Evolutionary conservation across 2,113 vertebrate genomes (phyloP), one percentile per base, ranked within the genome.

Genomic region (Halichoerus grypus): DNA sequence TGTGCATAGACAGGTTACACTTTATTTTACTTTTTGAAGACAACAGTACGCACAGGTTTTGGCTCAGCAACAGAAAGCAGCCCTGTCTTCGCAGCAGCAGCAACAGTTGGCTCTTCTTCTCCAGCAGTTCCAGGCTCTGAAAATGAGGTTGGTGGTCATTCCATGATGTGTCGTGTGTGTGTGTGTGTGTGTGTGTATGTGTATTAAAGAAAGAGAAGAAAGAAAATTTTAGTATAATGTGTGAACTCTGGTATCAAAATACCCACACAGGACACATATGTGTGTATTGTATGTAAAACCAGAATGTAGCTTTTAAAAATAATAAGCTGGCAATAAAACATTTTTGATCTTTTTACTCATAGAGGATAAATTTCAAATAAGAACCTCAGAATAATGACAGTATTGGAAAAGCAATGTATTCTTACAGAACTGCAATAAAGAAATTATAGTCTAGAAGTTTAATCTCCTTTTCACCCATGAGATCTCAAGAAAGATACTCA

Each of bases 41-140:
- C 99, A 99, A 98, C 99, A 99, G 21, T 99, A 99, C 93, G 99
- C 99, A 57, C 99, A 99, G 98, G 99, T 99, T 95, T 97, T 99
- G 98, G 99, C 99, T 94, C 99, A 99, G 97, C 99, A 99, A 69
- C 99, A 99, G 98, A 99, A 99, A 97, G 99, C 99, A 97, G 99
- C 99, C n/a, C 99, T 99, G 91, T 99, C 99, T 16, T 99, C 99
- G 49, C 99, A 99, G 97, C 99, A 99, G 94, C 99, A 99, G 97
- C 99, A 99, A 93, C 99, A 99, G 98, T 97, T 99, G 3, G 99
- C 99, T 91, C 98, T 99, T 97, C 99, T 99, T 59, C 98, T 99
- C 86, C 99, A 99, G 22, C 99, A 99, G 98, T 99, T 99, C 97
- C 99, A 99, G 98, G 98, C 99, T 57, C 99, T 99, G 88, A 99